A percentile compares a stretch with the other conserved stretches of the same genome.
These are phyloP conservation scores for Julus scandinavius DNA, from an alignment of 2,888 invertebrate genomes.

Conservation along the genomic window DNA sequence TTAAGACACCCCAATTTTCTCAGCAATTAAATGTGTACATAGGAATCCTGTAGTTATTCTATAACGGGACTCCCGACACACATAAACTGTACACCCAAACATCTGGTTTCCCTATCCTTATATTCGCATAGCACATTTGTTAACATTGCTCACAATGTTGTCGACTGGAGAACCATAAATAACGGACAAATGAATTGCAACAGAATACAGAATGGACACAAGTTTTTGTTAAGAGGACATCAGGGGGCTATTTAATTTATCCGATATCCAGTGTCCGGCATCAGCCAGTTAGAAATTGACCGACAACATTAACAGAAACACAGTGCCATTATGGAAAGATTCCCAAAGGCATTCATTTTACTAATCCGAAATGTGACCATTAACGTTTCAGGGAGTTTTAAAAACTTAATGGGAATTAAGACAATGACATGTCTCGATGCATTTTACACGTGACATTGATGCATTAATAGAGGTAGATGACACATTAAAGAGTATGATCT, in stretches of 20 bases:
- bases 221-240: not conserved
- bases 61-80: no score
- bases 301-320: not conserved
- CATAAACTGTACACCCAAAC: no score
- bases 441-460: not conserved
- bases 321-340: not conserved
- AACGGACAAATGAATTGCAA: not conserved
- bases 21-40: no score
- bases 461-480: not conserved
- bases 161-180: not conserved
- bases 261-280: not conserved
- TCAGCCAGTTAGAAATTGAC: slow-evolving; percentile 9
- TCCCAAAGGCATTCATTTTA: not conserved
- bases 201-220: not conserved
- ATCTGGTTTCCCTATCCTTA: no score
- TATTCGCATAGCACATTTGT: no score
- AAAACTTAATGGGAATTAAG: slow-evolving; percentile 6
- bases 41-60: no score
- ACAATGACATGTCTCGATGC: not conserved
- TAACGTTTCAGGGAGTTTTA: not conserved
- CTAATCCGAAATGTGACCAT: not conserved
- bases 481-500: not conserved
- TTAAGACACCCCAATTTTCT: no score
- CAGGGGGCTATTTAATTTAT: not conserved
- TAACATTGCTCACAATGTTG: no score